Evolutionary conservation across 2,797 vertebrate species (phyloP).

Genomic region (Leptatherina wallacei): DNA sequence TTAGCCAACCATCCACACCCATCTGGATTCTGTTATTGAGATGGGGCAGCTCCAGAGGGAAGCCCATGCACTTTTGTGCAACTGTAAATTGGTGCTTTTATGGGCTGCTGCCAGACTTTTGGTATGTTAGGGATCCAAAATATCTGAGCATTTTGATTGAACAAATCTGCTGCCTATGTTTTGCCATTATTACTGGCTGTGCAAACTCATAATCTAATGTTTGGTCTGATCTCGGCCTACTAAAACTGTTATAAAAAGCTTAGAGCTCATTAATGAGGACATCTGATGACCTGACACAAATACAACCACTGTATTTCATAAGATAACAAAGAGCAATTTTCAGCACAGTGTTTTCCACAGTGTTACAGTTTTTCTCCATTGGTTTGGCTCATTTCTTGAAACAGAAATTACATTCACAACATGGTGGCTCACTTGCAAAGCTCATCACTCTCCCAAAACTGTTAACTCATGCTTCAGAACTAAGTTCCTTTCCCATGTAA

Average conservation of each 20-base stretch:
- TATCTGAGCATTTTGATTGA: background rate
- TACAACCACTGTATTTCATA: background rate
- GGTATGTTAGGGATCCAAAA: slow-evolving; percentile 1
- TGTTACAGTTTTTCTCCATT: too few relatives aligned
- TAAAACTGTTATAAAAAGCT: slow-evolving; percentile 9
- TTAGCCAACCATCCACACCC: slow-evolving; percentile 39
- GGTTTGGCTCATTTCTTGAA: too few relatives aligned
- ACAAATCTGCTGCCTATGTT: background rate
- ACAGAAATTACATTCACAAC: too few relatives aligned
- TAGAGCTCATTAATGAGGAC: slow-evolving; percentile 1
- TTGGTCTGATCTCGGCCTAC: background rate
- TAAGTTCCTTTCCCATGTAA: too few relatives aligned
- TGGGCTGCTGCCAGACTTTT: background rate
- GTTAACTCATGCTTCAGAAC: too few relatives aligned
- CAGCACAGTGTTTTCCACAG: background rate
- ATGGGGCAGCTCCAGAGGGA: slow-evolving; percentile 11
- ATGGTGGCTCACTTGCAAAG: too few relatives aligned
- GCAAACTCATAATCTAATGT: background rate
- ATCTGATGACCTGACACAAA: slow-evolving; percentile 7
- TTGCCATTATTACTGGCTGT: background rate
- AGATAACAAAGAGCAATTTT: background rate
- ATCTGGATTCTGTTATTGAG: slow-evolving; percentile 42
- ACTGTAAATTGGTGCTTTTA: slow-evolving; percentile 10
- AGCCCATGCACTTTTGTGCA: slow-evolving; percentile 2
- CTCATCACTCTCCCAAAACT: too few relatives aligned